phyloP scores from a whole-genome alignment of 2,113 vertebrate species.

The Rousettus leschenaultii region DNA sequence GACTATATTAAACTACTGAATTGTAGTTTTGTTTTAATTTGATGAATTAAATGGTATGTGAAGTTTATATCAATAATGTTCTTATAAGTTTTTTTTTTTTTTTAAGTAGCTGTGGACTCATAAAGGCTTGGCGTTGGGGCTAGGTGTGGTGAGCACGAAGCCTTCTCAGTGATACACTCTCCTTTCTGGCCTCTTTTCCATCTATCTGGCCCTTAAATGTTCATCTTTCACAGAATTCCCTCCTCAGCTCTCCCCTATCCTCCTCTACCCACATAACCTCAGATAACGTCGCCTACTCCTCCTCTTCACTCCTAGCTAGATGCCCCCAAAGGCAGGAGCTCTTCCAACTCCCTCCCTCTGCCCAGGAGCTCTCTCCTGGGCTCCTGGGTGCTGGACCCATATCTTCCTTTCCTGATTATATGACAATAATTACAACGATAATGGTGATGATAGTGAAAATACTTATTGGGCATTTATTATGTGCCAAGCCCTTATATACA shows the following conservation, averaged over 20 bases:
- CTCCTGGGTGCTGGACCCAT: no score
- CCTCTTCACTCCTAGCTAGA: neutral
- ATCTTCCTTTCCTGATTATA: neutral
- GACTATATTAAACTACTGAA: neutral
- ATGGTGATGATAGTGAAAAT: neutral
- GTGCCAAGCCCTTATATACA: no score
- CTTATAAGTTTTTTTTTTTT: neutral
- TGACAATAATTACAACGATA: no score
- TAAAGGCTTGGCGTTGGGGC: neutral
- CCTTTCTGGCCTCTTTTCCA: neutral
- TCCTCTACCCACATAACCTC: neutral
- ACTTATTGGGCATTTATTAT: neutral
- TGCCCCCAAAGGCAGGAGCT: accelerated
- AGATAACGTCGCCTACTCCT: neutral
- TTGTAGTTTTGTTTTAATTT: neutral
- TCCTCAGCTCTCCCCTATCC: no score
- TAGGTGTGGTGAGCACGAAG: accelerated
- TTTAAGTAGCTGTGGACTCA: neutral
- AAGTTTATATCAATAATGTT: neutral
- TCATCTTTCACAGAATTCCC: neutral
- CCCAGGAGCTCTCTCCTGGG: neutral
- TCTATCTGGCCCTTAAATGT: no score
- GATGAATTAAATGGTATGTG: neutral
- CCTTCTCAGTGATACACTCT: accelerated
- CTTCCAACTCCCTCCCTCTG: accelerated